Evolutionary conservation across 2,888 invertebrate genomes (phyloP), one percentile per base, ranked within the genome.

Genomic region (Zhuqinia jingwanae): DNA sequence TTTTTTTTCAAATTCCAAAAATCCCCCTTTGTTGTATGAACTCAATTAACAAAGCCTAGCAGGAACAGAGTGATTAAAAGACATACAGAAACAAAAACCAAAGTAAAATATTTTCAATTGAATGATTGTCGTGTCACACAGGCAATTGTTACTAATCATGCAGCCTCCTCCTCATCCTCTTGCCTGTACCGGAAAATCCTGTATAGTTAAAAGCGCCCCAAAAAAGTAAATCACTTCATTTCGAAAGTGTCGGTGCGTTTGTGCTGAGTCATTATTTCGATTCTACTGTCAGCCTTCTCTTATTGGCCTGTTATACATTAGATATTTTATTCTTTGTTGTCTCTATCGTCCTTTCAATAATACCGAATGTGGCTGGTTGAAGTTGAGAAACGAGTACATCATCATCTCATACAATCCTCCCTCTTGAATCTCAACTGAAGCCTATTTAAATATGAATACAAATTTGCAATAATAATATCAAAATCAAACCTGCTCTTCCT

Each of bases 91-190:
- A 53, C 27, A 80, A 36, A 76, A 58, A 58, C 27, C 36, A 76
- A 78, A 77, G 20, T n/a, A n/a, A n/a, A n/a, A n/a, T n/a, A n/a
- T n/a, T n/a, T 42, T 1, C 60, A 63, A 78, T 63, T 78, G 78
- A 63, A 78, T 63, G 47, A 78, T 47, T 45, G 60, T 78, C 78
- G 63, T 78, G 78, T 78, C 78, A 78, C 78, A 78, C 42, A 25
- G 0, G 25, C 63, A 78, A 60, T 78, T 78, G 60, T 17, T 60
- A 27, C 47, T 63, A 78, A 47, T 78, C 45, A 63, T 63, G 56
- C 63, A 60, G 25, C n/a, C 63, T 45, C 1, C 27, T 30, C 10
- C 58, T 15, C 3, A 65, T 36, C 15, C 50, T 25, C 70, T 13
- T 47, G 6, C 22, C 5, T 2, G 13, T 20, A 56, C 76, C 56